Evolutionary conservation across 2,113 vertebrate genomes (phyloP).

Genomic region (Bothrops jararaca): DNA sequence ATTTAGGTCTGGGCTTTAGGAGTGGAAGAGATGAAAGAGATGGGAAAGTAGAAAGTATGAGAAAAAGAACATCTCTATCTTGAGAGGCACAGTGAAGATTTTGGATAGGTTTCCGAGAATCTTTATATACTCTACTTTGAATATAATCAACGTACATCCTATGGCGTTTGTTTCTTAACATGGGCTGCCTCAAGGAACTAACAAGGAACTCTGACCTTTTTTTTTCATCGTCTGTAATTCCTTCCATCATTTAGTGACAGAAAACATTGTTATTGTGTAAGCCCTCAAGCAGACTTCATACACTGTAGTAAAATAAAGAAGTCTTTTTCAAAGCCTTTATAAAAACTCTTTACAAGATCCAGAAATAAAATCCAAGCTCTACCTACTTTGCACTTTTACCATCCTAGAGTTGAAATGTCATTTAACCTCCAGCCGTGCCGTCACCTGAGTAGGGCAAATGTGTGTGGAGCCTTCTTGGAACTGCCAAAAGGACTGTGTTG

Average conservation of each 20-base stretch:
- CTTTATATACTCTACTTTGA: background rate
- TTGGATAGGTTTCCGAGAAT: background rate
- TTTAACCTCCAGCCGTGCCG: background rate
- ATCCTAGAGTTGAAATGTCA: background rate
- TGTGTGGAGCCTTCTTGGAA: too few relatives aligned
- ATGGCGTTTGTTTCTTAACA: background rate
- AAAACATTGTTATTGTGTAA: background rate
- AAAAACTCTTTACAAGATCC: background rate
- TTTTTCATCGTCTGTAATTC: background rate
- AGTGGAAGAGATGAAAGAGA: background rate
- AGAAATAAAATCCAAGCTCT: background rate
- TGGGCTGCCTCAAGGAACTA: background rate
- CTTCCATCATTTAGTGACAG: background rate
- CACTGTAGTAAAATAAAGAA: background rate
- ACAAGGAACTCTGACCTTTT: background rate
- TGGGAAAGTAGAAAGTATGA: background rate
- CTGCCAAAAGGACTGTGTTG: too few relatives aligned
- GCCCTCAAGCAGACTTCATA: background rate
- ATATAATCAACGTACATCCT: background rate
- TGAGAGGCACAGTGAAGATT: background rate
- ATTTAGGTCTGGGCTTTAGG: background rate
- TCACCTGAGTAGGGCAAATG: too few relatives aligned
- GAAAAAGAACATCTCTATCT: background rate
- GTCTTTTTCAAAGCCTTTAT: background rate
- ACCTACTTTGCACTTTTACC: background rate